A percentile compares a stretch with the other conserved stretches of the same genome.
Conservation (phyloP, 2,797 vertebrate species). For the Mormyrus hasselquistii region DNA sequence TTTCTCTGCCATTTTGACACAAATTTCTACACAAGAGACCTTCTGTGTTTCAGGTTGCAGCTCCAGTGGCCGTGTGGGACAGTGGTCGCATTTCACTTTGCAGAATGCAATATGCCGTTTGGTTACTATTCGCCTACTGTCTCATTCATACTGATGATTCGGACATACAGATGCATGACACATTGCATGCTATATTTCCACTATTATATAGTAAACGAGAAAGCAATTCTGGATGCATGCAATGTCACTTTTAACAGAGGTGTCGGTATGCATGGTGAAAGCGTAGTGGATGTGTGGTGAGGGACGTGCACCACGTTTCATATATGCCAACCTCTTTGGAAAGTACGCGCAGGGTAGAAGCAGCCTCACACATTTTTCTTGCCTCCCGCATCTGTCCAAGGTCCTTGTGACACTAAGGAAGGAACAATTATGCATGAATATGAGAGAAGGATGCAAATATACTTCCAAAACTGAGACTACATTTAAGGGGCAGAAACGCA, state of each 20-base stretch:
- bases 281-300: neutral
- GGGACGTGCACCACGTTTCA: neutral
- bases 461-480: neutral
- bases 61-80: neutral
- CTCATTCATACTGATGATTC: neutral
- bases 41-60: neutral
- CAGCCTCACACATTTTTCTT: constrained; percentile 71
- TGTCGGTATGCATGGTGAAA: neutral
- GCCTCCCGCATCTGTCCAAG: constrained; percentile 68
- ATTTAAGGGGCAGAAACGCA: neutral
- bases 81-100: neutral
- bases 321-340: constrained; percentile 71
- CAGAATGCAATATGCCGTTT: neutral
- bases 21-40: neutral
- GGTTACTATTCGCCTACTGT: neutral
- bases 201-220: neutral
- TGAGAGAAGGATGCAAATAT: neutral
- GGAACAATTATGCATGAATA: constrained; percentile 29
- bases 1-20: neutral
- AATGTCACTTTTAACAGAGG: neutral
- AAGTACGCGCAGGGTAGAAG: constrained; percentile 56
- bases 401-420: constrained; percentile 80
- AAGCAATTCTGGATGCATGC: neutral
- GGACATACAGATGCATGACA: neutral
- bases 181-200: neutral